Evolutionary conservation across 2,797 vertebrate genomes (phyloP).

Genomic region (Etheostoma nigrum): DNA sequence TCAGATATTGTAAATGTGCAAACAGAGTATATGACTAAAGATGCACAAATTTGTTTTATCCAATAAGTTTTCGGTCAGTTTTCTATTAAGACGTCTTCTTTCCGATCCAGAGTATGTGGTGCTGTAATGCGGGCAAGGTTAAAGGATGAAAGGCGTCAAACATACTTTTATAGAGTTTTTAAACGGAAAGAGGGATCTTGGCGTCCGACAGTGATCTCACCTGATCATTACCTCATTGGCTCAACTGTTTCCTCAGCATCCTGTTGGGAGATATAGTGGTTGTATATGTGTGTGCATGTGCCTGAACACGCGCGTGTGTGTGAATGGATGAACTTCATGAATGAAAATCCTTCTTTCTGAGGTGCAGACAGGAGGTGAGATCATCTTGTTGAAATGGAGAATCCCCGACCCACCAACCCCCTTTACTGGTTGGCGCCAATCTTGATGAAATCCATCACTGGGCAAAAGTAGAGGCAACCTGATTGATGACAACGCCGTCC

Average conservation of each 20-base stretch:
- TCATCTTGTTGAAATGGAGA: slow-evolving; percentile 81
- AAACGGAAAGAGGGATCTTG: slow-evolving; percentile 52
- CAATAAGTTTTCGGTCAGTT: neutral
- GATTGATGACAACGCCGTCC: slow-evolving; percentile 53
- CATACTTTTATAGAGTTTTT: slow-evolving; percentile 41
- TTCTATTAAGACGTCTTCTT: slow-evolving; percentile 22
- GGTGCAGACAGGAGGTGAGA: slow-evolving; percentile 81
- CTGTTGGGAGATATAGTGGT: slow-evolving; percentile 46
- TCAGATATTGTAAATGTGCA: neutral
- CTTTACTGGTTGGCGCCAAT: slow-evolving; percentile 70
- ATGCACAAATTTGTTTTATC: neutral
- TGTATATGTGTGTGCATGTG: slow-evolving; percentile 7
- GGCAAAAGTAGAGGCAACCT: slow-evolving; percentile 42
- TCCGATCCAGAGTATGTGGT: neutral
- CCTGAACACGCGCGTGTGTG: slow-evolving; percentile 30
- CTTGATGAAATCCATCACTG: slow-evolving; percentile 70
- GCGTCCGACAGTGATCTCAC: slow-evolving; percentile 76
- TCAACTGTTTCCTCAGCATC: slow-evolving; percentile 58
- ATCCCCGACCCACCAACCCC: slow-evolving; percentile 49
- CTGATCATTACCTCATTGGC: slow-evolving; percentile 70
- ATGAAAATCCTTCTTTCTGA: slow-evolving; percentile 78
- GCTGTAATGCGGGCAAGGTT: slow-evolving; percentile 32
- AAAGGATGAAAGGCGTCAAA: slow-evolving; percentile 37
- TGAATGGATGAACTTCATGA: slow-evolving; percentile 78
- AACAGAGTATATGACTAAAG: neutral